Evolutionary conservation across 2,888 invertebrate species (phyloP).

Genomic region (Cataglyphis cursor): DNA sequence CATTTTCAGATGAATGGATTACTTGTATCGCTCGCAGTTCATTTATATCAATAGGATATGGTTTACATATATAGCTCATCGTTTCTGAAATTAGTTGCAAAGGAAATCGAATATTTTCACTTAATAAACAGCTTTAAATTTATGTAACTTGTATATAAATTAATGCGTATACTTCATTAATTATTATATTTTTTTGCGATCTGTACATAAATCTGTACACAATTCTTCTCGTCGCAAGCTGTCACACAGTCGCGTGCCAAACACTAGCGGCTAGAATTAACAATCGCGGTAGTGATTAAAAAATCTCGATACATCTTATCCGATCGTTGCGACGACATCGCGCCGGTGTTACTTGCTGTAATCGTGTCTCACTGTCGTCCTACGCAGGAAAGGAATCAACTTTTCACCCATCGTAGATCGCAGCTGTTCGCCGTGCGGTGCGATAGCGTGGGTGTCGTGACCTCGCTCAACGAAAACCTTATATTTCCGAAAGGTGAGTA

Average conservation of each 20-base stretch:
- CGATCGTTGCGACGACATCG: constrained; percentile 31
- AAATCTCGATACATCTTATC: constrained; percentile 30
- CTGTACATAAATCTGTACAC: too few species aligned
- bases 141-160: background rate
- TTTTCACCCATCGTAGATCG: constrained; percentile 72
- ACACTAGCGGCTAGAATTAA: background rate
- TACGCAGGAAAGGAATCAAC: constrained; percentile 76
- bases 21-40: background rate
- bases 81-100: background rate
- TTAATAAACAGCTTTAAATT: background rate
- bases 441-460: constrained; percentile 69
- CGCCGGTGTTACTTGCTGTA: constrained; percentile 56
- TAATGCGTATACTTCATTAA: background rate
- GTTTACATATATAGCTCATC: background rate
- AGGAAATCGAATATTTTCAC: background rate
- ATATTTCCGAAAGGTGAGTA: constrained; percentile 76
- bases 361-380: constrained; percentile 67
- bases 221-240: background rate
- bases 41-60: constrained; percentile 4
- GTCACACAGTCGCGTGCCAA: background rate
- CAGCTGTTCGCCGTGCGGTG: constrained; percentile 69
- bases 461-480: constrained; percentile 76
- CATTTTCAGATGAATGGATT: constrained; percentile 50
- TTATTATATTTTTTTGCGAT: constrained; percentile 4
- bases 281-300: background rate